Percentiles rank a stretch among this genome's conserved stretches.
Conservation (phyloP, 2,797 vertebrate species). For the Catharus ustulatus region DNA sequence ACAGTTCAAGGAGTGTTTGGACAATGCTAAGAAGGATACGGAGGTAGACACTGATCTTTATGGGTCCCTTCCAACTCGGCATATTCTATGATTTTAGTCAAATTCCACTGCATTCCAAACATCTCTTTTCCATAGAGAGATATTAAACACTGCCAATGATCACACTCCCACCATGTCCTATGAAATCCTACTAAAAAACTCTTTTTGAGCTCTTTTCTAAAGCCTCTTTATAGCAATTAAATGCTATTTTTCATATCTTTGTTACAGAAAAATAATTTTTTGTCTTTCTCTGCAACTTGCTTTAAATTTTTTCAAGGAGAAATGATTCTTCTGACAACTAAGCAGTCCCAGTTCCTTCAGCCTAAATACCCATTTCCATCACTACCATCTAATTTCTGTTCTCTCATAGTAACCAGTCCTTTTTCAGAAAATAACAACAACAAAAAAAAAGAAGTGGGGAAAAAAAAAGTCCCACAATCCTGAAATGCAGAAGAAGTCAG, state of each 20-base stretch:
- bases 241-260: background rate
- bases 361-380: background rate
- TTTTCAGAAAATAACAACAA: background rate
- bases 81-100: background rate
- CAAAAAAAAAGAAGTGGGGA: rapidly evolving
- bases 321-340: background rate
- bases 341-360: background rate
- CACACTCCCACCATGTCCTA: background rate
- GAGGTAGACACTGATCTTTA: background rate
- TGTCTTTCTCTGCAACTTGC: background rate
- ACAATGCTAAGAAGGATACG: background rate
- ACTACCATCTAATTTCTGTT: background rate
- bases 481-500: background rate
- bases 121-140: background rate
- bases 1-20: background rate
- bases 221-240: background rate
- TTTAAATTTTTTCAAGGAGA: background rate
- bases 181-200: background rate
- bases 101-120: background rate
- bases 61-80: background rate
- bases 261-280: background rate
- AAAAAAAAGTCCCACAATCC: background rate
- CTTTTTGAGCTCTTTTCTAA: background rate
- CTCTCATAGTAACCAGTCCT: background rate
- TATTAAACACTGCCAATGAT: background rate